Evolutionary conservation across 2,888 invertebrate genomes (phyloP).

Genomic region (Andrena minutula): DNA sequence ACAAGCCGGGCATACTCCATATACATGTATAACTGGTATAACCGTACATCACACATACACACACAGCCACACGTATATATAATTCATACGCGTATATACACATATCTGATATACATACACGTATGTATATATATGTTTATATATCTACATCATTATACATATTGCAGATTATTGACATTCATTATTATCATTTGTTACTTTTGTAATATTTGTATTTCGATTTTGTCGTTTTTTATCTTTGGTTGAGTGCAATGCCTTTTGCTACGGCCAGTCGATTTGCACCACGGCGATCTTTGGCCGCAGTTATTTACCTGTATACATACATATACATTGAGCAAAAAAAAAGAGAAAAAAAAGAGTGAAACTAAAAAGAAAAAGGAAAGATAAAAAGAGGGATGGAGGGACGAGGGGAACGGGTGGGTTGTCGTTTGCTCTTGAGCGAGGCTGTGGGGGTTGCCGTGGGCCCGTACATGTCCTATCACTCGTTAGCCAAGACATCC

Average conservation of each 20-base stretch:
- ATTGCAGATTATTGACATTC: slow-evolving; percentile 69
- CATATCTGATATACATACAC: slow-evolving; percentile 61
- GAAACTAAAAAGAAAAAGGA: neutral
- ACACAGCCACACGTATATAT: slow-evolving; percentile 57
- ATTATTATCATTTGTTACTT: slow-evolving; percentile 69
- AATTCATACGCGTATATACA: slow-evolving; percentile 71
- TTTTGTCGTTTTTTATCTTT: slow-evolving; percentile 73
- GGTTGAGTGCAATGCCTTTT: slow-evolving; percentile 76
- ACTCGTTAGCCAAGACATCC: slow-evolving; percentile 31
- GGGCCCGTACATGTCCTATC: slow-evolving; percentile 60
- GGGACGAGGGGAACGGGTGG: slow-evolving; percentile 58
- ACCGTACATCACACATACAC: slow-evolving; percentile 69
- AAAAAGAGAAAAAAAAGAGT: neutral
- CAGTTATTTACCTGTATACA: slow-evolving; percentile 21
- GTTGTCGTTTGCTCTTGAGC: slow-evolving; percentile 60
- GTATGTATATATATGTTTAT: slow-evolving; percentile 65
- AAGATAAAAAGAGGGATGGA: neutral
- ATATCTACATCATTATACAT: slow-evolving; percentile 67
- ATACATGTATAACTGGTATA: slow-evolving; percentile 55
- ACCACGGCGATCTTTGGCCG: slow-evolving; percentile 54
- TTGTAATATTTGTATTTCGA: slow-evolving; percentile 74
- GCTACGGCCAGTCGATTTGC: slow-evolving; percentile 63
- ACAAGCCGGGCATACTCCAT: slow-evolving; percentile 81
- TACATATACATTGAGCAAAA: slow-evolving; percentile 5
- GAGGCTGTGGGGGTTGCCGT: slow-evolving; percentile 70